Percentiles rank a stretch among this genome's conserved stretches.
Evolutionary conservation across 2,797 vertebrate genomes (phyloP).

Genomic region (Syndactyla subalaris): DNA sequence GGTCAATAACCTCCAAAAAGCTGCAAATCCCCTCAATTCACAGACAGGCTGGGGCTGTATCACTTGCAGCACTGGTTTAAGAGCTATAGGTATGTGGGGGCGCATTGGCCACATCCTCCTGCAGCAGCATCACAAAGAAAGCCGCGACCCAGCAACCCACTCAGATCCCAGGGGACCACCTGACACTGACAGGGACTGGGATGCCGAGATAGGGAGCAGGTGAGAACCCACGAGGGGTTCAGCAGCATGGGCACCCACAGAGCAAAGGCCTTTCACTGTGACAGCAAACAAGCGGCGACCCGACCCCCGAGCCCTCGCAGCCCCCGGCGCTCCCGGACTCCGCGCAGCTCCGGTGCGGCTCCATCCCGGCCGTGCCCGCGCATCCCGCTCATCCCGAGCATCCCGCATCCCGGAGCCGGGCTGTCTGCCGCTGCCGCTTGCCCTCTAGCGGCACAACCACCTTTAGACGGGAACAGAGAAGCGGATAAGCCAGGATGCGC

Average conservation of each 20-base stretch:
- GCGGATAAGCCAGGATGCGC: neutral
- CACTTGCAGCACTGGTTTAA: neutral
- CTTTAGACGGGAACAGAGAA: accelerated
- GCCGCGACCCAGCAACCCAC: accelerated
- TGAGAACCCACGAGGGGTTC: accelerated
- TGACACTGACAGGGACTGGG: accelerated
- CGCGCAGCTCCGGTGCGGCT: neutral
- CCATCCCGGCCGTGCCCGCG: neutral
- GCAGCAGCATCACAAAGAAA: neutral
- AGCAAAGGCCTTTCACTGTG: accelerated
- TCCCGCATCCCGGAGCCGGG: neutral
- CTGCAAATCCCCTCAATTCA: neutral
- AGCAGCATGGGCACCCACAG: neutral
- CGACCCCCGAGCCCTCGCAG: neutral
- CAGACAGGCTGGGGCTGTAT: too few relatives aligned
- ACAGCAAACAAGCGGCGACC: neutral
- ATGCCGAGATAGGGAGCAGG: neutral
- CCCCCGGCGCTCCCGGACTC: neutral
- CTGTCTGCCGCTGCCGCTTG: conserved; percentile 67
- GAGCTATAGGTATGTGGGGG: accelerated
- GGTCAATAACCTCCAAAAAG: neutral
- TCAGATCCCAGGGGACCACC: accelerated
- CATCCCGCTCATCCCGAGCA: neutral
- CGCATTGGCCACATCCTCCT: accelerated
- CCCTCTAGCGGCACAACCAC: conserved; percentile 76